Percentiles rank a stretch among this genome's conserved stretches.
phyloP scores from a whole-genome alignment of 2,797 vertebrate species.

The Melanitta fusca region DNA sequence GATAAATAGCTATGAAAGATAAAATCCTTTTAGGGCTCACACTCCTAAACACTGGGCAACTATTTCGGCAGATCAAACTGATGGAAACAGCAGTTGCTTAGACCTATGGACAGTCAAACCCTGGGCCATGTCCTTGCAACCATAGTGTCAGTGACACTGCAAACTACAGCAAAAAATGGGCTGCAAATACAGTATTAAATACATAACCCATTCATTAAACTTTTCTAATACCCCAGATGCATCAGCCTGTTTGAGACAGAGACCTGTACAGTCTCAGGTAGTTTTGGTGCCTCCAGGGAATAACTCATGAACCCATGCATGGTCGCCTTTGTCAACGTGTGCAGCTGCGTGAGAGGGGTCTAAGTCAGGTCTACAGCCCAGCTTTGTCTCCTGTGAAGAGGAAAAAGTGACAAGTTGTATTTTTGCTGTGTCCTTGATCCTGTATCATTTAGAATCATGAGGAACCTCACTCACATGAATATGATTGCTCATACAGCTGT shows the following conservation, averaged over 20 bases:
- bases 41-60: not conserved
- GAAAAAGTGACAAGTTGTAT: not conserved
- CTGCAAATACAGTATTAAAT: not conserved
- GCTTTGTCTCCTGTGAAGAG: not conserved
- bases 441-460: not conserved
- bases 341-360: not conserved
- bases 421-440: not conserved
- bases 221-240: not conserved
- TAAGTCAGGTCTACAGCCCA: fast-evolving
- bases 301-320: not conserved
- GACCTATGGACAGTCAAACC: not conserved
- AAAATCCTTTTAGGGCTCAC: not conserved
- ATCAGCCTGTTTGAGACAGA: not conserved
- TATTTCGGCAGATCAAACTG: not conserved
- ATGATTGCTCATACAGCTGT: not conserved
- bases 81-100: not conserved
- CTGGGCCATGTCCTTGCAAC: not conserved
- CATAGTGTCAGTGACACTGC: not conserved
- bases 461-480: fast-evolving
- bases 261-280: not conserved
- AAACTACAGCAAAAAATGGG: not conserved
- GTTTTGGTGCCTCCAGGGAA: not conserved
- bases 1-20: not conserved
- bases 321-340: not conserved
- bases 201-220: not conserved